Percentiles rank a stretch among this genome's conserved stretches.
phyloP scores from a whole-genome alignment of 1,140 invertebrate species.

The Bilobella aurantiaca region DNA sequence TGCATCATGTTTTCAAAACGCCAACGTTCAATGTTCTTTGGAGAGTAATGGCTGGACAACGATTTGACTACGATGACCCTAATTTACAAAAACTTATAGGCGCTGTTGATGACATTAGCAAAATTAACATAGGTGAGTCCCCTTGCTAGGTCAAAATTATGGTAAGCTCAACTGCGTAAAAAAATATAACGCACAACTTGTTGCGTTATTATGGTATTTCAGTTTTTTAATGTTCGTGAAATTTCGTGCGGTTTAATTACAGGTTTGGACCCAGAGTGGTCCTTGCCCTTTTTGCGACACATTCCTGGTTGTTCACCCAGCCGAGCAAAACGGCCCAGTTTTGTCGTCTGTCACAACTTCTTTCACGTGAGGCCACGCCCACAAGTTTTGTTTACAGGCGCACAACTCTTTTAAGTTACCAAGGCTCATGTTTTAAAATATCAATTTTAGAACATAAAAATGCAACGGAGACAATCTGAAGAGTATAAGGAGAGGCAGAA shows the following conservation, averaged over 20 bases:
- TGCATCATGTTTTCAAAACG: constrained; percentile 25
- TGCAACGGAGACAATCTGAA: neutral
- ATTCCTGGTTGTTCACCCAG: constrained; percentile 3
- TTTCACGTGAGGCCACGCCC: neutral
- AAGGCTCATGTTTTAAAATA: too few species aligned
- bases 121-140: constrained; percentile 4
- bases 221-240: too few species aligned
- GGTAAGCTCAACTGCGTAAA: too few species aligned
- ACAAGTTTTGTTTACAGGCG: too few species aligned
- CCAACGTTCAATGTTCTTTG: constrained; percentile 68
- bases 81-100: constrained; percentile 5
- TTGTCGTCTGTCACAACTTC: neutral
- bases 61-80: constrained; percentile 42
- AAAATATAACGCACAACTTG: too few species aligned
- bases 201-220: too few species aligned
- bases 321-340: neutral
- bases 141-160: too few species aligned
- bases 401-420: too few species aligned
- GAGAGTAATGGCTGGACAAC: constrained; percentile 68
- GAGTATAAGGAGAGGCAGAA: neutral
- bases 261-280: constrained; percentile 7
- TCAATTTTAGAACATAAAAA: neutral
- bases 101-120: constrained; percentile 3
- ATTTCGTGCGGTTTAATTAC: too few species aligned
- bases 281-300: neutral